Percentiles rank a stretch among this genome's conserved stretches.
phyloP scores from a whole-genome alignment of 2,113 vertebrate genomes.

The Myotis brandtii region DNA sequence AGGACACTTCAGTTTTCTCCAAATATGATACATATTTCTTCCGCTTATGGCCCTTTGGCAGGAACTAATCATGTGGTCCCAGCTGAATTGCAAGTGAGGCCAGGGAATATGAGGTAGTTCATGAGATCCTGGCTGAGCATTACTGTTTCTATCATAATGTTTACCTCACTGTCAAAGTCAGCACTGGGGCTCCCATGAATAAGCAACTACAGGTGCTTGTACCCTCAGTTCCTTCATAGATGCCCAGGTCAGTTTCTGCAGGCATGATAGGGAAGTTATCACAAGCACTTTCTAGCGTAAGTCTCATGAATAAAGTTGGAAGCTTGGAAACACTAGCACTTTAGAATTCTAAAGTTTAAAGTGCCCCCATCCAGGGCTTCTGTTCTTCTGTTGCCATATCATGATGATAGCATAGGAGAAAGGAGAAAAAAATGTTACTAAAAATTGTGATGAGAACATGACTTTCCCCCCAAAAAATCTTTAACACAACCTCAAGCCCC shows the following conservation, averaged over 20 bases:
- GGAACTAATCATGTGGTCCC: background rate
- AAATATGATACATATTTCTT: background rate
- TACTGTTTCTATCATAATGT: background rate
- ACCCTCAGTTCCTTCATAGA: background rate
- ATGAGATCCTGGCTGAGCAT: background rate
- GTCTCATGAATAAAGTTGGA: background rate
- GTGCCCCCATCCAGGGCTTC: fast-evolving
- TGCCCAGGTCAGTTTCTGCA: background rate
- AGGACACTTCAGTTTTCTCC: background rate
- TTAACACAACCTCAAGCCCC: background rate
- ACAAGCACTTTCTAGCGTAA: background rate
- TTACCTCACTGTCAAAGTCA: background rate
- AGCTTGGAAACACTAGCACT: background rate
- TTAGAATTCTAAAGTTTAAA: background rate
- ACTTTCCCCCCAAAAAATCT: background rate
- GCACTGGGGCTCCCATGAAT: background rate
- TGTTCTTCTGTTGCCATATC: background rate
- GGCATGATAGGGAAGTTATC: background rate
- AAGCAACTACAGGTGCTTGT: background rate
- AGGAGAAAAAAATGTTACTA: background rate
- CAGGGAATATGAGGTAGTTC: background rate
- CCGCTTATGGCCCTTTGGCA: background rate
- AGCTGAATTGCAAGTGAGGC: background rate
- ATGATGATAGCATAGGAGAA: background rate
- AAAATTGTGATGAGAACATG: background rate